phyloP scores from a whole-genome alignment of 2,888 invertebrate genomes.

The Xestobium rufovillosum region DNA sequence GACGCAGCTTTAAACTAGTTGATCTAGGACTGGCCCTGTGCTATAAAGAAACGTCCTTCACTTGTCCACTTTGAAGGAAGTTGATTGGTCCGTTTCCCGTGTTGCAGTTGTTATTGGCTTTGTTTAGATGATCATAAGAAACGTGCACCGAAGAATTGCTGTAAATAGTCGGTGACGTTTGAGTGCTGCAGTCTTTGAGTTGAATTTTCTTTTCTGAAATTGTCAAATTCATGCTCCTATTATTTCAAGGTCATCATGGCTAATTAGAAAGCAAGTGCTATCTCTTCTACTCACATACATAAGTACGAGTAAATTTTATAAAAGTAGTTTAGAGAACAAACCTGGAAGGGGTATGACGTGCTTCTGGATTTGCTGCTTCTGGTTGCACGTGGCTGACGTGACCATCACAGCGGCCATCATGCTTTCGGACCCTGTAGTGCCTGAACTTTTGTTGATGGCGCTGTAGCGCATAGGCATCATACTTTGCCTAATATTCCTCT shows the following conservation, averaged over 20 bases:
- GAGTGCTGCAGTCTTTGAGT: conserved; percentile 38
- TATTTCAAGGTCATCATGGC: too few species aligned
- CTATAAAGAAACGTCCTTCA: conserved; percentile 40
- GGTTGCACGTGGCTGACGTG: conserved; percentile 61
- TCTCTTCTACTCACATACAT: not conserved
- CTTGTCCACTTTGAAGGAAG: too few species aligned
- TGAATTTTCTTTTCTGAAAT: conserved; percentile 31
- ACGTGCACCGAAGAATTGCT: conserved; percentile 28
- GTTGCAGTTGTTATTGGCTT: conserved; percentile 40
- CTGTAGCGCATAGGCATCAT: conserved; percentile 69
- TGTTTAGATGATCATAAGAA: conserved; percentile 32
- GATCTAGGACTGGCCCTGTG: too few species aligned
- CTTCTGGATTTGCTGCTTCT: conserved; percentile 57
- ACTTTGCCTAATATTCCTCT: conserved; percentile 81
- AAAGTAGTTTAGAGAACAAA: too few species aligned
- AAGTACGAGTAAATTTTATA: too few species aligned
- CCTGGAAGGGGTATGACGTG: conserved; percentile 53
- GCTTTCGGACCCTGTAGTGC: conserved; percentile 50
- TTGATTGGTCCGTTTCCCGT: conserved; percentile 39
- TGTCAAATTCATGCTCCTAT: too few species aligned
- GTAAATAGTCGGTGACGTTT: conserved; percentile 34
- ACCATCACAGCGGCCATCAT: conserved; percentile 64
- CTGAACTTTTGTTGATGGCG: conserved; percentile 55
- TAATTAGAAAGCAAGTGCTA: too few species aligned
- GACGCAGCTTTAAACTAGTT: too few species aligned